These are phyloP conservation scores for Malaclemys terrapin DNA, from an alignment of 2,113 vertebrate genomes.

Conservation along the genomic window DNA sequence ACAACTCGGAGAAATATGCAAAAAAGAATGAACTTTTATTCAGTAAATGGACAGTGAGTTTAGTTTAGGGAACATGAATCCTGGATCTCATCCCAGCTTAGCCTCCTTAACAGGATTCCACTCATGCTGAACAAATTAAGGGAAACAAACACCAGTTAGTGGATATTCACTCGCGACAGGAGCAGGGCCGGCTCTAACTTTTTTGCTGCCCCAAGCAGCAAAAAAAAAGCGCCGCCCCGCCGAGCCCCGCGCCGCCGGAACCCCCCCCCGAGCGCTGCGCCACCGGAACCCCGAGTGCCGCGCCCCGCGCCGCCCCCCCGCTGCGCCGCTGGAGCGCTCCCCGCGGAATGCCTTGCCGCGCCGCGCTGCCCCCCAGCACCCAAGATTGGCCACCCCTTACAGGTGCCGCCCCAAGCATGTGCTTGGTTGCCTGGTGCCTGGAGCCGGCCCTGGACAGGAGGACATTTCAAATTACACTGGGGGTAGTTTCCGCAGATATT, in stretches of 20 bases:
- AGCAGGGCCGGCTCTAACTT: neutral
- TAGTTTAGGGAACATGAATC: conserved; percentile 18
- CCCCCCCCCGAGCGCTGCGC: too few relatives aligned
- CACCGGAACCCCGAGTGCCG: too few relatives aligned
- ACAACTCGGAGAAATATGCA: neutral
- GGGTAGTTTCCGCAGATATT: conserved; percentile 11
- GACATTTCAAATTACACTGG: conserved; percentile 14
- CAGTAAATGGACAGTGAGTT: neutral
- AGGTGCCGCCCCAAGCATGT: too few relatives aligned
- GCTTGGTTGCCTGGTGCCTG: too few relatives aligned
- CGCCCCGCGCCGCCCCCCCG: too few relatives aligned
- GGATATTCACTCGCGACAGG: neutral
- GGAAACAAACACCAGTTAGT: conserved; percentile 35
- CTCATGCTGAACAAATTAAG: conserved; percentile 39
- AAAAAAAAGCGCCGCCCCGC: too few relatives aligned
- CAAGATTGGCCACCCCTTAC: too few relatives aligned
- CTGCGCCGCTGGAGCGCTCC: too few relatives aligned
- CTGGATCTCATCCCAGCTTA: neutral
- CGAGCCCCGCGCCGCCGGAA: too few relatives aligned
- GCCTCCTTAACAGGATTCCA: neutral
- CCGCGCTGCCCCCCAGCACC: too few relatives aligned
- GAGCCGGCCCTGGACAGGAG: neutral
- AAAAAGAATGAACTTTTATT: neutral
- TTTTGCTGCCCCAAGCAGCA: too few relatives aligned
- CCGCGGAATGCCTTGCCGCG: too few relatives aligned